Evolutionary conservation across 1,140 invertebrate species (phyloP).

Genomic region (Formica selysi): DNA sequence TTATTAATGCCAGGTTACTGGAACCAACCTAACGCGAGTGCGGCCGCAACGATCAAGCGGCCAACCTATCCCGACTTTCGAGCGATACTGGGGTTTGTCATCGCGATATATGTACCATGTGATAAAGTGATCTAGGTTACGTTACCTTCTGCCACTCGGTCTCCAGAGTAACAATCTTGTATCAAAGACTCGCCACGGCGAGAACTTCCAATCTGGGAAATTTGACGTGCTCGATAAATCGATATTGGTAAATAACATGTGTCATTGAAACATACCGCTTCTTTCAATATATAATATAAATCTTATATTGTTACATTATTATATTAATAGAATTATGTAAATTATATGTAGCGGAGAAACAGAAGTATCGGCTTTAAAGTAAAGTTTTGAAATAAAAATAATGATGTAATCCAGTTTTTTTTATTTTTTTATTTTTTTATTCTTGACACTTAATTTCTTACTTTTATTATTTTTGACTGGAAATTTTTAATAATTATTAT

Average conservation of each 20-base stretch:
- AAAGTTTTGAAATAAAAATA: background rate
- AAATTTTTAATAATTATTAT: background rate
- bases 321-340: background rate
- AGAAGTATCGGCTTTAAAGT: background rate
- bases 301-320: background rate
- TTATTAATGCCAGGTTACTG: conserved; percentile 28
- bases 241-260: background rate
- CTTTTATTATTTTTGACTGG: background rate
- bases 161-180: conserved; percentile 25
- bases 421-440: background rate
- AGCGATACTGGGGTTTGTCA: conserved; percentile 24
- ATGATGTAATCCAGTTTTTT: background rate
- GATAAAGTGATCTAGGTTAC: conserved; percentile 59
- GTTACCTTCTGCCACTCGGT: conserved; percentile 3
- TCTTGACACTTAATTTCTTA: too few species aligned
- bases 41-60: conserved; percentile 14
- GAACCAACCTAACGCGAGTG: background rate
- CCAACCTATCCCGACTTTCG: conserved; percentile 26
- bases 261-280: background rate
- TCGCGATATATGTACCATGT: conserved; percentile 23
- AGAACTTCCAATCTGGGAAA: conserved; percentile 9
- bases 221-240: background rate
- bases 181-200: background rate
- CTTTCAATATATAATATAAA: background rate
- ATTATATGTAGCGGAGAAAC: background rate